Evolutionary conservation across 1,140 invertebrate species (phyloP), one percentile per base, ranked within the genome.

Genomic region (Orius insidiosus): DNA sequence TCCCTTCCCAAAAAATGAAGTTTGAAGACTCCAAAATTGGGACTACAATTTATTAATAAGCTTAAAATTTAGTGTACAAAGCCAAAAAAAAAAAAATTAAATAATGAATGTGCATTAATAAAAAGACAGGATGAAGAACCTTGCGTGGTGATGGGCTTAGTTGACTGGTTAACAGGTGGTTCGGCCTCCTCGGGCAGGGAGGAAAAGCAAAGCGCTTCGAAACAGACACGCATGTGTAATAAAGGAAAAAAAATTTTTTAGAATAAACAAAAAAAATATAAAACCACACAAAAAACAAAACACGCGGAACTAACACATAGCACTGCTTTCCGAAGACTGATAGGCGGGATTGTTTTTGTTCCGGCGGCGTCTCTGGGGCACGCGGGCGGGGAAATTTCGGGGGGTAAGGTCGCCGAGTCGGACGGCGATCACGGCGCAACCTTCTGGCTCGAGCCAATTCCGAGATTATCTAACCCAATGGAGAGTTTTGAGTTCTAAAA

Each of bases 121-220:
- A 24, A 24, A 24, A 24, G 24, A 7, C 24, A 24, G 24, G 3
- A 24, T 24, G 7, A 40, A 40, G 16, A 18, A 41, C 41, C 41
- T 43, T 43, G 24, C 8, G 41, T 43, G 41, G 31, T 43, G 41
- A 43, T 30, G 24, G 41, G 9, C 31, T 30, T 30, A n/a, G 18
- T n/a, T 9, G 33, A 9, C 7, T 9, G 10, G 31, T 14, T 10
- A 14, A 32, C 30, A 15, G 33, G 44, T 16, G 33, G 19, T 59
- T 80, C 78, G 71, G 71, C 76, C 73, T 74, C 74, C 69, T 73
- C 70, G 62, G 73, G 73, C 66, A 57, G 53, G 69, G 79, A 81
- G 72, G 79, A 78, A 75, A 84, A 85, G 76, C 81, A 85, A 68
- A 85, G 69, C 68, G 68, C 72, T 65, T 83, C 79, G 67, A 84